Evolutionary conservation across 2,888 invertebrate genomes (phyloP).

Genomic region (Brassicogethes aeneus): DNA sequence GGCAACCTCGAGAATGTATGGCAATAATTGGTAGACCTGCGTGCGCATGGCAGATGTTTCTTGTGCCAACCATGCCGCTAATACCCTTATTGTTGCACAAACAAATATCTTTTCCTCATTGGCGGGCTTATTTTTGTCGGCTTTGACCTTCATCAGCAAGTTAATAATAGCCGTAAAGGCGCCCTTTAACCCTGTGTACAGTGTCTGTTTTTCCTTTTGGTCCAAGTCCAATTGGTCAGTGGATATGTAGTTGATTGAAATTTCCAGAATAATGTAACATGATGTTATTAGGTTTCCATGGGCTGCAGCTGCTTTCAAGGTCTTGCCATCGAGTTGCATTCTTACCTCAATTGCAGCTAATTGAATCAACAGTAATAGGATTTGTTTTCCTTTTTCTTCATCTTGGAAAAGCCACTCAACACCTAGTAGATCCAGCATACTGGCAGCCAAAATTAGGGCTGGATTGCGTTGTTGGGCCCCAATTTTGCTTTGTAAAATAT

Average conservation of each 20-base stretch:
- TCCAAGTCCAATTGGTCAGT: slow-evolving; percentile 76
- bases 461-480: slow-evolving; percentile 84
- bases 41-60: slow-evolving; percentile 82
- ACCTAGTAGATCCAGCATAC: slow-evolving; percentile 71
- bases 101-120: slow-evolving; percentile 67
- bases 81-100: slow-evolving; percentile 75
- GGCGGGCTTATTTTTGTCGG: slow-evolving; percentile 64
- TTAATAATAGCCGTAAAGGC: slow-evolving; percentile 77
- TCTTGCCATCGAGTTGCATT: slow-evolving; percentile 86
- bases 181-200: slow-evolving; percentile 83
- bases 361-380: slow-evolving; percentile 74
- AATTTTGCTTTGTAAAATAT: slow-evolving; percentile 79
- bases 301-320: slow-evolving; percentile 66
- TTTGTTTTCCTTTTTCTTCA: slow-evolving; percentile 71
- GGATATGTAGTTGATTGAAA: slow-evolving; percentile 70
- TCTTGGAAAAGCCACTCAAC: slow-evolving; percentile 77
- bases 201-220: slow-evolving; percentile 82
- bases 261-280: slow-evolving; percentile 74
- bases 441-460: slow-evolving; percentile 73
- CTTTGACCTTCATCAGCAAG: slow-evolving; percentile 62
- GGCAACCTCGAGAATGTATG: slow-evolving; percentile 69
- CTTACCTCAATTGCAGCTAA: slow-evolving; percentile 86
- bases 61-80: slow-evolving; percentile 85
- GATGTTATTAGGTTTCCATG: slow-evolving; percentile 72
- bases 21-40: slow-evolving; percentile 71